Evolutionary conservation across 2,113 vertebrate species (phyloP), one percentile per base, ranked within the genome.

Genomic region (Trogon melanurus): DNA sequence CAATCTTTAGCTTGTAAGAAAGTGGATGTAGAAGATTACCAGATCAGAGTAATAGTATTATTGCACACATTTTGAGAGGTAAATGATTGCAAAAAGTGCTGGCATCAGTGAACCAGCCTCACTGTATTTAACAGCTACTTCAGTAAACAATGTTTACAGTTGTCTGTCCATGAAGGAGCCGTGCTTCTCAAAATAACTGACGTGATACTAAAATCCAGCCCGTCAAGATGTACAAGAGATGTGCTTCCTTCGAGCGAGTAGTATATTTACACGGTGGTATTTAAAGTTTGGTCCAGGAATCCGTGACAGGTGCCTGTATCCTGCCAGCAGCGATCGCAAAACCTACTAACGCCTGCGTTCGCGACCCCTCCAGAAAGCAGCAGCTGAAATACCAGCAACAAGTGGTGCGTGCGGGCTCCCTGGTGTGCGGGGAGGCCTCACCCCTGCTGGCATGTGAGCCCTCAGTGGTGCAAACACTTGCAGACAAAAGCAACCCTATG

Each of bases 151-250:
- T 23, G 8, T 45, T 64, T 78, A 41, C n/a, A 74, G 1, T 38
- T 70, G 18, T 22, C 41, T 65, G 20, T 47, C 54, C 44, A 6
- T 21, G 45, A 64, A 34, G 47, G 54, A 74, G 32, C 21, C 15
- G 26, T 20, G 25, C 44, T 61, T 70, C 53, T 48, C 54, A 47
- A 50, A 76, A 34, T 27, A 32, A 51, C 65, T 30, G 16, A n/a
- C 32, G 2, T 16, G 9, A 47, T n/a, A 45, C 50, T 48, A 60
- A 69, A 91, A 65, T 32, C 20, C 0, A 67, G 57, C 21, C 64
- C 15, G 27, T 38, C 20, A 17, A 51, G 56, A 22, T 5, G 3
- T 3, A 16, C 0, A 1, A n/a, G 82, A 44, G 56, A 36, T 34
- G n/a, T 22, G 41, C 29, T 57, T 61, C 53, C 32, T 44, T 48